Percentiles rank a stretch among this genome's conserved stretches.
Conservation (phyloP, 2,888 invertebrate species). For the Podotricha telesiphe region DNA sequence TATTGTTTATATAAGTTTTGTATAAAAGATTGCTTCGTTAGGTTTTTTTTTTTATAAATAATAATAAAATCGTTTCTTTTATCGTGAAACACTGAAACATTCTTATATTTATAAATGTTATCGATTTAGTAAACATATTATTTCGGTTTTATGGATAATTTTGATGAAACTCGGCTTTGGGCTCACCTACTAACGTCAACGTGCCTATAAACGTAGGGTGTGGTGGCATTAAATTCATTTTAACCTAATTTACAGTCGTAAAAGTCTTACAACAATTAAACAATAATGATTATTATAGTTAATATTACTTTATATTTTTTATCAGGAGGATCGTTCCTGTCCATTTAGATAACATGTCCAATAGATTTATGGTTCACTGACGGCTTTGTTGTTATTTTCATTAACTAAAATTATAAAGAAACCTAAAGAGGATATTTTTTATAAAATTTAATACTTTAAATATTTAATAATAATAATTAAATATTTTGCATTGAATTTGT, state of each 20-base stretch:
- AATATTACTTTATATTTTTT: background rate
- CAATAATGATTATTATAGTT: background rate
- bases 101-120: background rate
- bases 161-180: background rate
- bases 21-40: too few relatives aligned
- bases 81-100: too few relatives aligned
- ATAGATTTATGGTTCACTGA: too few relatives aligned
- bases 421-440: too few relatives aligned
- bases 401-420: too few relatives aligned
- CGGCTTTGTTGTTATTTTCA: too few relatives aligned
- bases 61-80: too few relatives aligned
- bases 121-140: background rate
- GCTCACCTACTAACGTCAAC: background rate
- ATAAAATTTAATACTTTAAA: too few relatives aligned
- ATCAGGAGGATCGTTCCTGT: background rate
- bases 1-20: background rate
- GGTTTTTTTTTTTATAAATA: too few relatives aligned
- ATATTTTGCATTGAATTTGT: too few relatives aligned
- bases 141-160: background rate
- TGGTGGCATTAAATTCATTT: slow-evolving; percentile 2
- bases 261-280: background rate
- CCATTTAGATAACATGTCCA: too few relatives aligned
- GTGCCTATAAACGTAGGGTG: slow-evolving; percentile 6
- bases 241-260: slow-evolving; percentile 7
- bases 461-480: too few relatives aligned